Base-by-base conservation (phyloP, 2,113 vertebrate species). In the Pantherophis guttatus region DNA sequence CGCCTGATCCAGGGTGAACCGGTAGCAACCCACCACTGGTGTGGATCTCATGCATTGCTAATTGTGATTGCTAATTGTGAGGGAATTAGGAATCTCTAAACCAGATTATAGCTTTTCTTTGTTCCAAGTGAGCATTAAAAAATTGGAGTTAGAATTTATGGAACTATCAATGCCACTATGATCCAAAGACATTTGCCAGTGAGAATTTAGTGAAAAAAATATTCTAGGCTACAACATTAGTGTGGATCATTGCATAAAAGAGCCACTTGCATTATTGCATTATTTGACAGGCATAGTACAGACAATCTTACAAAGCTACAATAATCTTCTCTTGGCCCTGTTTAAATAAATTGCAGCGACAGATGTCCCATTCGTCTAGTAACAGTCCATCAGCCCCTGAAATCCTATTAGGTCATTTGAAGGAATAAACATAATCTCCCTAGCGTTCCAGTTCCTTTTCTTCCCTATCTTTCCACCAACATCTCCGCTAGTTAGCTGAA, bases 401-500 rank as follows among this genome's bases (percentile, higher is more conserved):
- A 97, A 97, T 97, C 97, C 97, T 97, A 95, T 97, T 97, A 97
- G 54, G 0, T 93, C 95, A 91, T 95, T 95, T 81, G 92, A 94
- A 96, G 17, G 94, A 97, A 95, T 90, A 95, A 96, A 95, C 95
- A 97, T 96, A 87, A 4, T 62, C 94, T 95, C 92, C 92, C 94
- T 52, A 15, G 0, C 8, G 93, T 81, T 3, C 62, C 93, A 91
- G 87, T 54, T 94, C 93, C 92, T 88, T 89, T 87, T 94, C 92
- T 81, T 90, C 86, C 58, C 29, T 15, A 19, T 59, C 26, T 44
- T 48, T 53, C 59, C 17, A 88, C 50, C 4, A 88, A 11, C 75
- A 21, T 9, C 85, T 87, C n/a, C 5, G 2, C 81, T 65, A 8
- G 21, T 81, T 53, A 26, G 3, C 75, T 17, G 48, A 91, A 59